Evolutionary conservation across 2,888 invertebrate species (phyloP).

Genomic region (Eupithecia subumbrata): DNA sequence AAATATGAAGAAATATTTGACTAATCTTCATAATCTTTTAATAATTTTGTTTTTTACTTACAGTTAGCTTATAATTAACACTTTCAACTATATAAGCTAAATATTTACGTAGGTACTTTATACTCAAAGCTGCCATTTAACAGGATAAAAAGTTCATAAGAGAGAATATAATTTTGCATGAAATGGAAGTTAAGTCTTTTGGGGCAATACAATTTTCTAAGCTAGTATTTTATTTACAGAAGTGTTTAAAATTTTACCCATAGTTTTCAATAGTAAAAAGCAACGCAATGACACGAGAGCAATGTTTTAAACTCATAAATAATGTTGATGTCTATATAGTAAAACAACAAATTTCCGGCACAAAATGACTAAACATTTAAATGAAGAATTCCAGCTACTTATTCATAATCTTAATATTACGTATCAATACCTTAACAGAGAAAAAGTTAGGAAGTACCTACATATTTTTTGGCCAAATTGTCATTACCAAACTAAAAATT

Average conservation of each 20-base stretch:
- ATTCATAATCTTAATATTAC: conserved; percentile 20
- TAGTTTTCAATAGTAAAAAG: not conserved
- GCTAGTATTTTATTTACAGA: conserved; percentile 30
- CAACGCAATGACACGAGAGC: not conserved
- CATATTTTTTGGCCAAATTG: conserved; percentile 28
- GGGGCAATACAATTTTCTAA: conserved; percentile 24
- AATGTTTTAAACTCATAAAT: not conserved
- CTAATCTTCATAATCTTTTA: conserved; percentile 58
- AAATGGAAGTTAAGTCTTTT: conserved; percentile 28
- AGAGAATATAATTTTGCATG: conserved; percentile 14
- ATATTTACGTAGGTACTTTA: conserved; percentile 41
- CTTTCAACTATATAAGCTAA: conserved; percentile 53
- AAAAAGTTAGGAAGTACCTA: not conserved
- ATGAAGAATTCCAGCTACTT: conserved; percentile 21
- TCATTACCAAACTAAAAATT: conserved; percentile 12
- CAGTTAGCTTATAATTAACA: conserved; percentile 49
- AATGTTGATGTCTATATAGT: not conserved
- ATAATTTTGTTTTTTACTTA: conserved; percentile 57
- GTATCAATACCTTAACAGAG: conserved; percentile 20
- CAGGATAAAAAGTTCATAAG: conserved; percentile 20
- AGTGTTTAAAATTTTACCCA: not conserved
- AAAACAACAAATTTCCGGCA: not conserved
- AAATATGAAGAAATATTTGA: conserved; percentile 75
- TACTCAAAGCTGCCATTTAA: conserved; percentile 49
- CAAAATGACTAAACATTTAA: conserved; percentile 1